Evolutionary conservation across 2,113 vertebrate genomes (phyloP).

Genomic region (Physeter macrocephalus): DNA sequence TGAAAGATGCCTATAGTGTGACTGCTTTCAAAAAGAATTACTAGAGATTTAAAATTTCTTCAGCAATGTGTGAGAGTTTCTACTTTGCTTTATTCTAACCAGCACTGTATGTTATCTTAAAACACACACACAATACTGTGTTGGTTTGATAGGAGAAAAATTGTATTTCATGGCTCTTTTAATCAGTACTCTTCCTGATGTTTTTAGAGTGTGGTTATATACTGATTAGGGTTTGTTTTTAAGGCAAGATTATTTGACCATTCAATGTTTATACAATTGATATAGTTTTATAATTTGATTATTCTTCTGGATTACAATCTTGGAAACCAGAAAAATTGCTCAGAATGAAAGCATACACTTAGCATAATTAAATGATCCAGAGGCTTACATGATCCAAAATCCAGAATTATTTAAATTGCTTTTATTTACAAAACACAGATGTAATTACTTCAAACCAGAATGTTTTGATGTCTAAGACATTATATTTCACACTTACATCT

Average conservation of each 20-base stretch:
- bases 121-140: not conserved
- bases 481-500: not conserved
- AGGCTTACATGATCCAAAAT: not conserved
- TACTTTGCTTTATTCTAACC: not conserved
- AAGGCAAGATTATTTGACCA: not conserved
- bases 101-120: not conserved
- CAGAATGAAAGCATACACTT: not conserved
- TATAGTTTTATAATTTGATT: not conserved
- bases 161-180: not conserved
- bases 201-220: not conserved
- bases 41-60: not conserved
- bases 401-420: not conserved
- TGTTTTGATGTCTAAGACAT: not conserved
- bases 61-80: not conserved
- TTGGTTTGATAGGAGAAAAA: not conserved
- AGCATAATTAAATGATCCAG: not conserved
- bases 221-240: not conserved
- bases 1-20: not conserved
- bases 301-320: not conserved
- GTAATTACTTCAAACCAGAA: not conserved
- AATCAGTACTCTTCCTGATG: not conserved
- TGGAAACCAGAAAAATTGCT: not conserved
- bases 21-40: not conserved
- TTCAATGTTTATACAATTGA: not conserved
- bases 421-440: not conserved